A percentile compares a stretch with the other conserved stretches of the same genome.
These are phyloP conservation scores for Caenorhabditis tropicalis DNA, from an alignment of 1,140 invertebrate genomes.

Conservation along the genomic window DNA sequence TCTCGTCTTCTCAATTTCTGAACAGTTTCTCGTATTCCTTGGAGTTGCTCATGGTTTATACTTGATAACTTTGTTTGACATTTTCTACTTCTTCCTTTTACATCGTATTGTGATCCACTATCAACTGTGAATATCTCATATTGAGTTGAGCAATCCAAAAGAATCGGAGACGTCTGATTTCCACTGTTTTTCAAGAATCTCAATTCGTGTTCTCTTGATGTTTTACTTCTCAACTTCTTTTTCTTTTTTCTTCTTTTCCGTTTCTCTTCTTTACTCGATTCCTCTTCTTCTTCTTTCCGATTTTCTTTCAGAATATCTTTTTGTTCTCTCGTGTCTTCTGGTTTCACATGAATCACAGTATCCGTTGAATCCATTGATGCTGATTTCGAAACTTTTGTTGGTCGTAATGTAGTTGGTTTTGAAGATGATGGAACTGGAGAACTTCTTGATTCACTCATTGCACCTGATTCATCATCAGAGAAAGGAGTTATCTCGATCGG, in stretches of 20 bases:
- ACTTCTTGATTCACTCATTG: slow-evolving; percentile 1
- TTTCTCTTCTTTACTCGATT: neutral
- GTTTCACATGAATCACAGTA: slow-evolving; percentile 44
- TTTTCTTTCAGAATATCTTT: neutral
- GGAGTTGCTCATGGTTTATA: slow-evolving; percentile 10
- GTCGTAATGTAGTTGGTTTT: neutral
- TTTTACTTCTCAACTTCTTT: neutral
- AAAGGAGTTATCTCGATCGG: slow-evolving; percentile 23
- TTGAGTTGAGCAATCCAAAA: slow-evolving; percentile 33
- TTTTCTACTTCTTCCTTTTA: slow-evolving; percentile 18
- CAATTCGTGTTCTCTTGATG: neutral
- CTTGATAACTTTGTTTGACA: slow-evolving; percentile 48
- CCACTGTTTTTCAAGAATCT: slow-evolving; percentile 48
- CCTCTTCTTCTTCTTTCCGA: neutral
- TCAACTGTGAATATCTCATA: slow-evolving; percentile 21
- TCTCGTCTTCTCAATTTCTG: slow-evolving; percentile 7
- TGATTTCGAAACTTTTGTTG: slow-evolving; percentile 27
- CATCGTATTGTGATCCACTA: neutral
- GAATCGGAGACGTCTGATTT: slow-evolving; percentile 27
- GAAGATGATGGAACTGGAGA: neutral
- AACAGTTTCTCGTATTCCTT: slow-evolving; percentile 34
- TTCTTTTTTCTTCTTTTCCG: slow-evolving; percentile 18
- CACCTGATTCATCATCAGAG: neutral
- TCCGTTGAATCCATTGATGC: slow-evolving; percentile 44
- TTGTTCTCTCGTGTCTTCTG: neutral